Percentiles rank a stretch among this genome's conserved stretches.
Evolutionary conservation across 2,888 invertebrate genomes (phyloP).

Genomic region (Acleris laterana): DNA sequence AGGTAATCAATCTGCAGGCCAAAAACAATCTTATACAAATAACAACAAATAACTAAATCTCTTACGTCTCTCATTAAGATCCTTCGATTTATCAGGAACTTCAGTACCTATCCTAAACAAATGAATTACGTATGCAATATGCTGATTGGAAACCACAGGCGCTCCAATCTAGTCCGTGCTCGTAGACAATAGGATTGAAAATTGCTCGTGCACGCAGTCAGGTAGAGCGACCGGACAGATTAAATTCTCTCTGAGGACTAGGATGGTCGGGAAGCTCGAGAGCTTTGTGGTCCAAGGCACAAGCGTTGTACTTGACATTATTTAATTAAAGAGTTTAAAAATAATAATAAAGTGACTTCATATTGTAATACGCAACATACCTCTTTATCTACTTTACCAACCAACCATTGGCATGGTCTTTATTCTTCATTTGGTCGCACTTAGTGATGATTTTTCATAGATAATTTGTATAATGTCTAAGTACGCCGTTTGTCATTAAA

Average conservation of each 20-base stretch:
- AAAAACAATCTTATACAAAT: no score
- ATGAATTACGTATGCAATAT: constrained; percentile 30
- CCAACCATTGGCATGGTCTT: no score
- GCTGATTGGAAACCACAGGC: constrained; percentile 17
- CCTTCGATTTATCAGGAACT: background rate
- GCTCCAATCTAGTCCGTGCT: background rate
- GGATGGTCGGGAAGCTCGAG: constrained; percentile 14
- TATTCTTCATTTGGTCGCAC: no score
- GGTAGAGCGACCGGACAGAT: constrained; percentile 25
- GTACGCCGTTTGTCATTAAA: no score
- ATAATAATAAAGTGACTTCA: no score
- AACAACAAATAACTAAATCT: background rate
- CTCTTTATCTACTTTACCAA: no score
- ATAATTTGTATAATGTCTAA: no score
- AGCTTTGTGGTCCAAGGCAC: constrained; percentile 3
- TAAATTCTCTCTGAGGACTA: constrained; percentile 21
- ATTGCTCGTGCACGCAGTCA: constrained; percentile 13
- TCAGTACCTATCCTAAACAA: constrained; percentile 23
- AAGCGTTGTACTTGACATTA: background rate
- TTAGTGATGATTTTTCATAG: no score
- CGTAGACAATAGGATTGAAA: constrained; percentile 1
- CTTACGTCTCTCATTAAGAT: background rate
- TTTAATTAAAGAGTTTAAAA: no score
- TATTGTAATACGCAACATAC: no score
- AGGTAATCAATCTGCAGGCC: no score